Evolutionary conservation across 2,797 vertebrate species (phyloP).

Genomic region (Xenentodon cancila): DNA sequence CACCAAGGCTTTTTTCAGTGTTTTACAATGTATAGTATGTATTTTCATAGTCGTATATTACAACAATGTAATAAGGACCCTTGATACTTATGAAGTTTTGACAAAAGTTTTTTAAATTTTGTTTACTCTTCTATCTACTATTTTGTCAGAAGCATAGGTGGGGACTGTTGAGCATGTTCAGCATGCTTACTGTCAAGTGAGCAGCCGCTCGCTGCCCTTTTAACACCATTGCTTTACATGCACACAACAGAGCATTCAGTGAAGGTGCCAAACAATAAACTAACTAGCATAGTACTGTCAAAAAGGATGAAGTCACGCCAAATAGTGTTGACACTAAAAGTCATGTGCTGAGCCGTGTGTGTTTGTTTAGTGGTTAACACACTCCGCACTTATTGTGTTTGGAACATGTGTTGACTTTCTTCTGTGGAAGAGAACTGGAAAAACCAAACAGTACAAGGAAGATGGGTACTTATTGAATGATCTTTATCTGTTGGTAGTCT

Average conservation of each 20-base stretch:
- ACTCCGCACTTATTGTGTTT: constrained; percentile 48
- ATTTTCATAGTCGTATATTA: too few relatives aligned
- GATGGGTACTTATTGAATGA: constrained; percentile 12
- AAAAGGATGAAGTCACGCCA: constrained; percentile 50
- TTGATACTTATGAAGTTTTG: too few relatives aligned
- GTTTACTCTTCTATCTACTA: too few relatives aligned
- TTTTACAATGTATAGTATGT: too few relatives aligned
- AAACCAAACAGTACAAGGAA: constrained; percentile 15
- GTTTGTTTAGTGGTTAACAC: constrained; percentile 56
- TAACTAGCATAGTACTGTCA: constrained; percentile 43
- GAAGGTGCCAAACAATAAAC: constrained; percentile 42
- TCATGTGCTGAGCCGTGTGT: constrained; percentile 54
- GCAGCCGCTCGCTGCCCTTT: constrained; percentile 7
- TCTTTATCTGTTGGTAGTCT: constrained; percentile 9
- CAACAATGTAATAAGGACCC: too few relatives aligned
- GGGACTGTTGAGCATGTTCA: background rate
- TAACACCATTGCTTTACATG: constrained; percentile 14
- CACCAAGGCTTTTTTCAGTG: too few relatives aligned
- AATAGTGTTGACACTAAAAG: constrained; percentile 54
- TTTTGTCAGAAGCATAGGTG: too few relatives aligned
- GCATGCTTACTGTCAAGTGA: constrained; percentile 2
- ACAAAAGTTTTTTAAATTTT: too few relatives aligned
- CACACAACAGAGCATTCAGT: constrained; percentile 19
- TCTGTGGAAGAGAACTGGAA: constrained; percentile 39
- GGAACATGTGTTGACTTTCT: constrained; percentile 42